These are phyloP conservation scores for Helicoverpa zea DNA, from an alignment of 1,140 invertebrate species.

Conservation along the genomic window DNA sequence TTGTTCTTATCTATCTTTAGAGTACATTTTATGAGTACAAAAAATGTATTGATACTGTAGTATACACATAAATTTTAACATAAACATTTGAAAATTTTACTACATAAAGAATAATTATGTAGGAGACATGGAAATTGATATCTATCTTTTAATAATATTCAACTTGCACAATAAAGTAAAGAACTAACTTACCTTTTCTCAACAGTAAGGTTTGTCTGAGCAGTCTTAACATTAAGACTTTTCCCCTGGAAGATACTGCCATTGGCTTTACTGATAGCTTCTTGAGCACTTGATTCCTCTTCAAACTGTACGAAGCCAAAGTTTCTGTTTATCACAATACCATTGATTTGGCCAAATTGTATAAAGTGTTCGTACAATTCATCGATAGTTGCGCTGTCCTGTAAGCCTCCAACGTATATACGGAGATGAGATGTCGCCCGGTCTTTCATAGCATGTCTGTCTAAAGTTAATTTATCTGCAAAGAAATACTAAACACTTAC, in stretches of 20 bases:
- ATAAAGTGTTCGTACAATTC: constrained; percentile 92
- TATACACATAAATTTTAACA: too few relatives aligned
- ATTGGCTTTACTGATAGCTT: constrained; percentile 91
- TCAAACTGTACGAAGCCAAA: constrained; percentile 96
- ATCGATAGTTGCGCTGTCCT: constrained; percentile 88
- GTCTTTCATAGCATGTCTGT: constrained; percentile 88
- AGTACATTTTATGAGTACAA: too few relatives aligned
- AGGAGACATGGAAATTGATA: too few relatives aligned
- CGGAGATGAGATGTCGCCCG: constrained; percentile 90
- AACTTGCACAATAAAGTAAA: too few relatives aligned
- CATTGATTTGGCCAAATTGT: constrained; percentile 90
- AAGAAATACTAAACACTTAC: constrained; percentile 42
- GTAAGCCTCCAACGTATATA: constrained; percentile 92
- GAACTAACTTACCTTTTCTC: constrained; percentile 59
- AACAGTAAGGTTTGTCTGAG: constrained; percentile 71
- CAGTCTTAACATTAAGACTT: constrained; percentile 88
- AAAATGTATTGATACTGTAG: too few relatives aligned
- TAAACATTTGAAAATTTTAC: too few relatives aligned
- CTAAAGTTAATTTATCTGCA: constrained; percentile 79
- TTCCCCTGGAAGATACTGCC: constrained; percentile 91
- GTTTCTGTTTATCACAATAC: constrained; percentile 91
- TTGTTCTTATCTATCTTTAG: too few relatives aligned
- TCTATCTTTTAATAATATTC: too few relatives aligned
- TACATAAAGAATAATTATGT: too few relatives aligned
- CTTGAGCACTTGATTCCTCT: constrained; percentile 90